phyloP scores from a whole-genome alignment of 2,797 vertebrate species.

The Notamacropus eugenii region DNA sequence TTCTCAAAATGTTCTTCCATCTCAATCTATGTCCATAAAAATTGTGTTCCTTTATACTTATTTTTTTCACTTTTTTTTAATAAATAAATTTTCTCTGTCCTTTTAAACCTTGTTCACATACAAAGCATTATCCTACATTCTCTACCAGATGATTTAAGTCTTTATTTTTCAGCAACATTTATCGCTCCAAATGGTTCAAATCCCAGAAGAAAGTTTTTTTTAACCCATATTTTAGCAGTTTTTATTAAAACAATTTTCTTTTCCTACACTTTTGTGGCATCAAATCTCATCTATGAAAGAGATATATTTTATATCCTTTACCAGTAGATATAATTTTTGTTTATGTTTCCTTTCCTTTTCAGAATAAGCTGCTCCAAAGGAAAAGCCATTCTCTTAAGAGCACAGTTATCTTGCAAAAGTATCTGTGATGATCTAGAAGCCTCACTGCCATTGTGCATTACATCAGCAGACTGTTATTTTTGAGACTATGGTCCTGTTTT shows the following conservation, averaged over 20 bases:
- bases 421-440: too few relatives aligned
- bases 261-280: neutral
- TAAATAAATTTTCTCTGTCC: neutral
- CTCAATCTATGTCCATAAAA: neutral
- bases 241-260: neutral
- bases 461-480: neutral
- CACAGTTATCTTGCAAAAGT: too few relatives aligned
- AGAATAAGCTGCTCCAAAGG: neutral
- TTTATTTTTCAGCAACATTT: neutral
- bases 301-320: neutral
- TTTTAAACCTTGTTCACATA: neutral
- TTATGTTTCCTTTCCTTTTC: neutral
- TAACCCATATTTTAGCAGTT: neutral
- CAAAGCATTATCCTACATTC: neutral
- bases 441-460: constrained; percentile 17
- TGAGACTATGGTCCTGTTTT: neutral
- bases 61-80: neutral
- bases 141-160: neutral
- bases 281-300: neutral
- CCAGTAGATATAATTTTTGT: neutral
- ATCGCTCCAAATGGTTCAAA: neutral
- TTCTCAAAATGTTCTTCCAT: neutral
- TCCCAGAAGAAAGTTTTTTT: neutral
- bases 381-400: neutral
- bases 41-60: neutral